Conservation (phyloP, 2,113 vertebrate species). For the Hippocampus guttulatus region DNA sequence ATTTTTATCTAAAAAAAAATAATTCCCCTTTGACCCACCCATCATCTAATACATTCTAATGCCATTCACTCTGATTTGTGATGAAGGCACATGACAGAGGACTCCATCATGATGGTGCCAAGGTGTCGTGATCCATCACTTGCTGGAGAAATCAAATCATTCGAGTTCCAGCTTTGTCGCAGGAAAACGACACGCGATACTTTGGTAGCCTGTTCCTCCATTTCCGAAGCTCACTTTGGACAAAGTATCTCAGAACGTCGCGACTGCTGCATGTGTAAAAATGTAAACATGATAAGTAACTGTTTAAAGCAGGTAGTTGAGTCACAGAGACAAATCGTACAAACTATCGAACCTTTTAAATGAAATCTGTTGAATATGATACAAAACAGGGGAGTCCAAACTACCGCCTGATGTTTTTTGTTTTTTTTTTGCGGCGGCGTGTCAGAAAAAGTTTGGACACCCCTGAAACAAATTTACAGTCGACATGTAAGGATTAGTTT, state of each 20-base stretch:
- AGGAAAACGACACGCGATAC: conserved; percentile 13
- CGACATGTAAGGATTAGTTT: conserved; percentile 14
- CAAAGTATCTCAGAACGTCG: conserved; percentile 3
- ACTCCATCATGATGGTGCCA: background rate
- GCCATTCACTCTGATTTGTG: conserved; percentile 34
- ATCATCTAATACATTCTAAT: conserved; percentile 52
- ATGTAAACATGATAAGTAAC: conserved; percentile 49
- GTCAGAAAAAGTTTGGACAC: background rate
- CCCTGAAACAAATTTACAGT: background rate
- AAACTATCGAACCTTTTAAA: conserved; percentile 27
- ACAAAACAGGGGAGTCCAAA: conserved; percentile 10
- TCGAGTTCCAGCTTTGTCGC: conserved; percentile 26
- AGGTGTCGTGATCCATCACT: background rate
- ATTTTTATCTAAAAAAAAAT: conserved; percentile 6
- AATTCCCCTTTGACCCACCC: conserved; percentile 1
- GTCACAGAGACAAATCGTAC: conserved; percentile 17
- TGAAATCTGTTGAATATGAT: conserved; percentile 43
- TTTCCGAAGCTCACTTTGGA: conserved; percentile 11
- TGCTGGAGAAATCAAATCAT: background rate
- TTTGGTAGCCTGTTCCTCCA: conserved; percentile 29
- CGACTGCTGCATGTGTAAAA: conserved; percentile 6
- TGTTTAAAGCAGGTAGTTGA: conserved; percentile 16
- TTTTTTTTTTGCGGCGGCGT: too few species aligned
- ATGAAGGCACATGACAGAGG: conserved; percentile 50
- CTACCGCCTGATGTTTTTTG: background rate